Conservation (phyloP, 2,113 vertebrate species). For the Barnardius zonarius region DNA sequence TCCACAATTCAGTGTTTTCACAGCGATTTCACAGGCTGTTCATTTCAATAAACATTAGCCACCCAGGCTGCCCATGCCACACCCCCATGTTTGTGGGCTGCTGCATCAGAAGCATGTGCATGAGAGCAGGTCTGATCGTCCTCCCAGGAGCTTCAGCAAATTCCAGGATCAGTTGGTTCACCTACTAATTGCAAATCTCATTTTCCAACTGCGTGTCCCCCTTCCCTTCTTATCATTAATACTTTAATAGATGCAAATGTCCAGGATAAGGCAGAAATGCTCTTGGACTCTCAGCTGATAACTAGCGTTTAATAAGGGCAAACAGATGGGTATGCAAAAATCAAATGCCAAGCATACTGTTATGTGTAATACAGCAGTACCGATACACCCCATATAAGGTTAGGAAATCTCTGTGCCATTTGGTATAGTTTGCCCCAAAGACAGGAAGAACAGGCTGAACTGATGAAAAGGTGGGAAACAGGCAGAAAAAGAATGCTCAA, state of each 20-base stretch:
- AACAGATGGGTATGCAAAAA: background rate
- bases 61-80: background rate
- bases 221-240: background rate
- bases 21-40: conserved; percentile 47
- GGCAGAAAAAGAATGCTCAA: background rate
- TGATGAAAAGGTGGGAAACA: background rate
- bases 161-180: background rate
- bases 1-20: conserved; percentile 33
- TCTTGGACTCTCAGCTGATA: background rate
- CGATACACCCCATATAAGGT: background rate
- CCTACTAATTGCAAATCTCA: background rate
- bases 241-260: background rate
- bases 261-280: background rate
- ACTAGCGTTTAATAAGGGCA: background rate
- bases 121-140: background rate
- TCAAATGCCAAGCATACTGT: background rate
- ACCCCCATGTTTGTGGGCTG: background rate
- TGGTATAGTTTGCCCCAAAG: background rate
- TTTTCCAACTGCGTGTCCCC: background rate
- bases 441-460: background rate
- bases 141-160: background rate
- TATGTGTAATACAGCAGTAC: background rate
- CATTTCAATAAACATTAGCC: conserved; percentile 33
- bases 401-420: background rate
- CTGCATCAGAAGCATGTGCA: fast-evolving